Evolutionary conservation across 2,797 vertebrate genomes (phyloP).

Genomic region (Holocentrus rufus): DNA sequence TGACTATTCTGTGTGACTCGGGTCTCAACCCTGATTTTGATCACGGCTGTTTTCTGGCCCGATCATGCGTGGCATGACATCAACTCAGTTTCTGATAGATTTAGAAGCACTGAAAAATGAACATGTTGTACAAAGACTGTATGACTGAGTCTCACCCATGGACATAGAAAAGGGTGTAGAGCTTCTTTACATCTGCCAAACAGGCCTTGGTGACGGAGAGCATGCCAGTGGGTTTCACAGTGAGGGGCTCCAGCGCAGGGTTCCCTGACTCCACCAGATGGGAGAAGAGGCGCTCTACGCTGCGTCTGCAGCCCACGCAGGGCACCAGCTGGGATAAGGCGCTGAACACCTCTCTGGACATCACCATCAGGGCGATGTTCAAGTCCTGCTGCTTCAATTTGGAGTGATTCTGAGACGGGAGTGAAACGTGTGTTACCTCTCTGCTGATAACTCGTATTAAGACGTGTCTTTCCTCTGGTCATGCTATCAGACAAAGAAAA

Average conservation of each 20-base stretch:
- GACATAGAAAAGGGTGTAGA: constrained; percentile 95
- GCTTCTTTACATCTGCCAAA: constrained; percentile 91
- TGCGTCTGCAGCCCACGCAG: constrained; percentile 95
- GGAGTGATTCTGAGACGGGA: constrained; percentile 85
- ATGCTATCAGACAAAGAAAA: neutral
- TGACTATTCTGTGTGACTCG: no score
- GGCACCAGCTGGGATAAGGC: constrained; percentile 94
- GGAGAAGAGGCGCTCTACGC: constrained; percentile 95
- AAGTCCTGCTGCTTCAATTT: constrained; percentile 94
- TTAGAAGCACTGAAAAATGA: no score
- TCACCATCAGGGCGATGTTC: constrained; percentile 92
- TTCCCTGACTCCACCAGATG: constrained; percentile 94
- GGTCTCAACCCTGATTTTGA: no score
- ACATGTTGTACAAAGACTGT: neutral
- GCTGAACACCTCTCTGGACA: constrained; percentile 90
- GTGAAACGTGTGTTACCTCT: constrained; percentile 8
- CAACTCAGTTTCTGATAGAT: no score
- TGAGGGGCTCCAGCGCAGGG: constrained; percentile 93
- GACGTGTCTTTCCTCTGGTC: neutral
- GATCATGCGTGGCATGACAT: no score
- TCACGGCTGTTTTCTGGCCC: no score
- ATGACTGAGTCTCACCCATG: constrained; percentile 86
- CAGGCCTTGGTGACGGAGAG: constrained; percentile 92
- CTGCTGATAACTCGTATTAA: neutral
- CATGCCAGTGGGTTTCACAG: constrained; percentile 90